Percentiles rank a stretch among this genome's conserved stretches.
These are phyloP conservation scores for Epizoanthus illoricatus DNA, from an alignment of 92 coral and sea anemone species.

Conservation along the genomic window DNA sequence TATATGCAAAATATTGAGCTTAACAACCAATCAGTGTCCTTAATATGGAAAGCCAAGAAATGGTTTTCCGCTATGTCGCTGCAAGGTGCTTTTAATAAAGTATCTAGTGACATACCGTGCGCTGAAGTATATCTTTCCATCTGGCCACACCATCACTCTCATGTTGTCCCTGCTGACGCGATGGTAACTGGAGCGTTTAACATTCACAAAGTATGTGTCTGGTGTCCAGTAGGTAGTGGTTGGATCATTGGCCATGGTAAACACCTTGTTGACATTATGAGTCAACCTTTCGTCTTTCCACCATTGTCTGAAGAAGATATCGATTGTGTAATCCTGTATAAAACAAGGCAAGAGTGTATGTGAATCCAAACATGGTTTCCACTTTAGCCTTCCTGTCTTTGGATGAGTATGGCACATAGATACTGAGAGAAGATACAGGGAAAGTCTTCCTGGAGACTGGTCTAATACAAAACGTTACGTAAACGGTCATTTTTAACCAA, in stretches of 20 bases:
- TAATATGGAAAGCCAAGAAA: too few relatives aligned
- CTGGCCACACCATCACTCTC: conserved; percentile 68
- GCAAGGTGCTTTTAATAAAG: too few relatives aligned
- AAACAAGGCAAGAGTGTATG: not conserved
- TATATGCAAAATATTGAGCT: too few relatives aligned
- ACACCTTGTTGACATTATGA: conserved; percentile 63
- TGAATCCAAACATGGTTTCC: not conserved
- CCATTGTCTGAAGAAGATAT: conserved; percentile 90
- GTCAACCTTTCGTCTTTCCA: conserved; percentile 82
- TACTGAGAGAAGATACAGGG: too few relatives aligned
- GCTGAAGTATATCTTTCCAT: conserved; percentile 78
- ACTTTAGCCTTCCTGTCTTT: too few relatives aligned
- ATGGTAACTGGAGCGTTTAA: conserved; percentile 70
- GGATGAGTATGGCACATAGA: too few relatives aligned
- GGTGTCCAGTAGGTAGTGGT: conserved; percentile 77
- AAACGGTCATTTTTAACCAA: too few relatives aligned
- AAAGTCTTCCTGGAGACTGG: too few relatives aligned
- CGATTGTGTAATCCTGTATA: conserved; percentile 72
- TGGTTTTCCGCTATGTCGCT: too few relatives aligned
- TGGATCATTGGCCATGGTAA: conserved; percentile 70
- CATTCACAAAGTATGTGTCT: conserved; percentile 85
- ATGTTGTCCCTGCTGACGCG: conserved; percentile 73
- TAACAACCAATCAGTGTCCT: too few relatives aligned
- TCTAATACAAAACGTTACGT: too few relatives aligned
- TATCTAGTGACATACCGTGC: conserved; percentile 54